These are phyloP conservation scores for Noctua janthe DNA, from an alignment of 2,888 invertebrate genomes.

Conservation along the genomic window DNA sequence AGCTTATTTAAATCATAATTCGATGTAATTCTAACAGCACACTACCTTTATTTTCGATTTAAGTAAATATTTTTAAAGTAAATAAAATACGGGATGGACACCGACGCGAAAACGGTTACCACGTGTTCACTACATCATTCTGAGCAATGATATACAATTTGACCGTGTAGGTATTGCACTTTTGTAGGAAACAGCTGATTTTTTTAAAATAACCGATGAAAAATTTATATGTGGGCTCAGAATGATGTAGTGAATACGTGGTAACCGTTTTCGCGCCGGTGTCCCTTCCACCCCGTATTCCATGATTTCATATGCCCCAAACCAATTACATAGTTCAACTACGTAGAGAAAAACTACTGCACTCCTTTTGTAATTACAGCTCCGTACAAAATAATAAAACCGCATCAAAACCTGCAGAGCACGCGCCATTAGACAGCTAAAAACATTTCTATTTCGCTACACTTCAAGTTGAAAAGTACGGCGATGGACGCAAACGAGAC, in stretches of 20 bases:
- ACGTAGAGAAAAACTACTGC: slow-evolving; percentile 13
- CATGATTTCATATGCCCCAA: background rate
- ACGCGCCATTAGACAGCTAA: slow-evolving; percentile 60
- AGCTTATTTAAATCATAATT: slow-evolving; percentile 1
- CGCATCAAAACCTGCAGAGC: slow-evolving; percentile 47
- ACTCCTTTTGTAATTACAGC: slow-evolving; percentile 26
- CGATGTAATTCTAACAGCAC: background rate
- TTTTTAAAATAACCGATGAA: no score
- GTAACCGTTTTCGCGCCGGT: no score
- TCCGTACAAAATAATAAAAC: slow-evolving; percentile 33
- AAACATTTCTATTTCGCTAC: slow-evolving; percentile 79
- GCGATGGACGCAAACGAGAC: slow-evolving; percentile 87
- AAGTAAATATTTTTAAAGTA: background rate
- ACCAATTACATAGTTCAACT: slow-evolving; percentile 1
- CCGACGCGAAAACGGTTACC: no score
- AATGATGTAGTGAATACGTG: no score
- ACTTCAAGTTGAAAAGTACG: slow-evolving; percentile 85
- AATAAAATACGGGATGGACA: no score
- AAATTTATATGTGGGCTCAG: no score
- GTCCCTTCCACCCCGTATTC: background rate
- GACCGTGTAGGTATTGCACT: no score
- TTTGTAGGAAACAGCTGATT: no score
- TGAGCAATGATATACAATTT: no score
- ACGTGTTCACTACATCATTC: no score
- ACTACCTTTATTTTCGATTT: background rate